Evolutionary conservation across 2,113 vertebrate genomes (phyloP).

Genomic region (Trochalopteron elliotii): DNA sequence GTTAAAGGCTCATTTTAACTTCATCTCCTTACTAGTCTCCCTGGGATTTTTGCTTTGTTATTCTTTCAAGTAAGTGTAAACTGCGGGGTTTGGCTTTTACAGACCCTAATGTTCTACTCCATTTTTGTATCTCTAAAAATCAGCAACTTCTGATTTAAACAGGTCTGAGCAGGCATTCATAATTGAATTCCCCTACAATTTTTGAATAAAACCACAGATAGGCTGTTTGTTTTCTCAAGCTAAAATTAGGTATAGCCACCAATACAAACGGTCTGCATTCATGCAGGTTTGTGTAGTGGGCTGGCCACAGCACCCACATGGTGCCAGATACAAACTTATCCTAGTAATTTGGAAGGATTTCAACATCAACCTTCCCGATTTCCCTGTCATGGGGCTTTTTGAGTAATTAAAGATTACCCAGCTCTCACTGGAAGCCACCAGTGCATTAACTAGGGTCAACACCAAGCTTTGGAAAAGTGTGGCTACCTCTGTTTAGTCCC

Average conservation of each 20-base stretch:
- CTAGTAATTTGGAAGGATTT: slow-evolving; percentile 63
- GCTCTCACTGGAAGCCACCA: neutral
- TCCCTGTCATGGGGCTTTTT: slow-evolving; percentile 1
- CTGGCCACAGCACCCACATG: slow-evolving; percentile 23
- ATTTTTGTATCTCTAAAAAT: slow-evolving; percentile 3
- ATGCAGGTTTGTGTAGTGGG: neutral
- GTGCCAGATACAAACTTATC: slow-evolving; percentile 50
- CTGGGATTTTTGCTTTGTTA: neutral
- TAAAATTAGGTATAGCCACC: slow-evolving; percentile 61
- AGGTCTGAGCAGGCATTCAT: slow-evolving; percentile 34
- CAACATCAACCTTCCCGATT: slow-evolving; percentile 6
- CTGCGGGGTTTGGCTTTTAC: neutral
- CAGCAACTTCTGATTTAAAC: slow-evolving; percentile 55
- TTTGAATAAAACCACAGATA: slow-evolving; percentile 64
- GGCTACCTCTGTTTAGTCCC: neutral
- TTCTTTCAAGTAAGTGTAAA: slow-evolving; percentile 21
- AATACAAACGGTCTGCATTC: slow-evolving; percentile 34
- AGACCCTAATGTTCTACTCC: neutral
- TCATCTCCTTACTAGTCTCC: neutral
- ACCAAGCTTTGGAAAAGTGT: neutral
- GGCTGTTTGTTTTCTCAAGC: slow-evolving; percentile 65
- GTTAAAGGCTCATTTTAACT: neutral
- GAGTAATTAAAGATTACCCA: slow-evolving; percentile 10
- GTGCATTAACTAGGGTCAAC: neutral
- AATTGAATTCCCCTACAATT: slow-evolving; percentile 58